Evolutionary conservation across 30 jellyfish, hydroid and myxozoan species (phyloP), one percentile per base, ranked within the genome.

Genomic region (Haliclystus octoradiatus): DNA sequence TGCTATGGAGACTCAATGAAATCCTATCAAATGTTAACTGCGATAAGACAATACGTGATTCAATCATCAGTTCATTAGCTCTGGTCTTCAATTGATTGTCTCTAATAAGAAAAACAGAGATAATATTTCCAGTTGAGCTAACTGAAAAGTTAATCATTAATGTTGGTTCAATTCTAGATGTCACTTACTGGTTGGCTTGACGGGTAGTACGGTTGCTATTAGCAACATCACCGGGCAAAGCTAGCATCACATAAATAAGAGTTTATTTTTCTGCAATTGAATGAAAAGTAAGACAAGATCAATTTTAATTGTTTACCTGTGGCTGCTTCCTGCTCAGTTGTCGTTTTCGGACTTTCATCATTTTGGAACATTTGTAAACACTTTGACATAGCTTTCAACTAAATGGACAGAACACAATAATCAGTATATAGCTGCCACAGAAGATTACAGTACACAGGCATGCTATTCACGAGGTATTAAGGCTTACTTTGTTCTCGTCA

Each of bases 1-100:
- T 71, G 69, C 94, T 90, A 69, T 90, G 94, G 23, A 90, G 84
- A 26, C 99, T 74, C 50, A 90, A 75, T 28, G 83, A 90, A 22
- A 90, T 80, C 62, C 78, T 72, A 49, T 82, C 94, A 52, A 82
- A 81, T 60, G 83, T 81, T 34, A 90, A 82, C 60, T 90, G 77
- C 13, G 95, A 92, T 77, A 82, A 61, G 34, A 84, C 81, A 50
- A 90, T 72, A 34, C 93, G 69, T 0, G 99, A 90, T 52, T 90
- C 99, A 31, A 83, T 84, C 34, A 90, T 76, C 31, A 90, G 79
- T 2, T 90, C 99, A 28, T 72, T 73, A 0, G 92, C 94, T 28
- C 87, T 79, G 26, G 60, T 72, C 27, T 81, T 87, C 22, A 81
- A 68, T 22, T 5, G 14, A 40, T 40, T 40, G 19, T 40, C 57